Base-by-base conservation (phyloP, 2,888 invertebrate genomes). In the Campaea margaritaria region DNA sequence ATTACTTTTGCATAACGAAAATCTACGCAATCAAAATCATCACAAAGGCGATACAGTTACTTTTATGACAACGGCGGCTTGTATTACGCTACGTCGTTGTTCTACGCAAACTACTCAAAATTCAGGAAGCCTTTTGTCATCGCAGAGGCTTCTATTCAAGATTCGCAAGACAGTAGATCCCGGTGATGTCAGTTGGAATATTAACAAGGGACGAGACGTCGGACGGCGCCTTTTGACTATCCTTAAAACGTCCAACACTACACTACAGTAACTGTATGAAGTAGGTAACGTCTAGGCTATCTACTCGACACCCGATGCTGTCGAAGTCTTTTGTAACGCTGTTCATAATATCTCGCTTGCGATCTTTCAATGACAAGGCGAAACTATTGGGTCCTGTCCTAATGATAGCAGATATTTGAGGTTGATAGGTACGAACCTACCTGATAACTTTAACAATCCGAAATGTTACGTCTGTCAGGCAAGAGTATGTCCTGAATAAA, bases 61-160 rank as follows among this genome's bases (percentile, higher is more conserved):
- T 78, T 78, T 78, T 76, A 74, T 73, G 71, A 76, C 71, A 58
- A 63, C 59, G 64, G 65, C 66, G 68, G 70, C 69, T 73, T 72
- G 75, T 72, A 75, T 75, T 69, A 75, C 65, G 75, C 70, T 66
- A 67, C 64, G 64, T 63, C 68, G 72, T 78, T 76, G 74, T 76
- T 81, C 76, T 74, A 75, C 77, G 77, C 78, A 78, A 78, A 79
- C 86, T 83, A 76, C 78, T 87, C 84, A 83, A 82, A 84, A 86
- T 86, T 86, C 86, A 85, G 84, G 77, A 81, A 79, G 81, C 77
- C 83, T 81, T 83, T 86, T 86, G 87, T 86, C 84, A 76, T 79
- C 78, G 74, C 75, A 70, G 74, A 74, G 76, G 78, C 77, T 79
- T 82, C 83, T 86, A 82, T 85, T 87, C 86, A 83, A 82, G 82